Base-by-base conservation (phyloP, 2,888 invertebrate genomes). In the Matsumyia berberina region DNA sequence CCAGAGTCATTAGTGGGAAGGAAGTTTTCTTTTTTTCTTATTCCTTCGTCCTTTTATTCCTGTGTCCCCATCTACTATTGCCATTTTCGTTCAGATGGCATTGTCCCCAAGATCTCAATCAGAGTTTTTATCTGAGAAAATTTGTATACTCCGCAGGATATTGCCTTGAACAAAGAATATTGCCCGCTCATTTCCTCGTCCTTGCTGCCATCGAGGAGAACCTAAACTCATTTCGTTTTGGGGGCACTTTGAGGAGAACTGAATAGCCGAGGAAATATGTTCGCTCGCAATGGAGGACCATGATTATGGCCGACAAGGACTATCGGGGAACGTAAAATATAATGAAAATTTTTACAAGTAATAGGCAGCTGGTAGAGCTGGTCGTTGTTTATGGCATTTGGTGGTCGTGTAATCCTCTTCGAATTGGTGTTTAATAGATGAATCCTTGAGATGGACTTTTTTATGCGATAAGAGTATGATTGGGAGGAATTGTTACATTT, bases 81-180 rank as follows among this genome's bases (percentile, higher is more conserved):
- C 12, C 15, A 11, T 39, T 46, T 39, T 60, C 49, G 2, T 44
- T 44, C 51, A 46, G 35, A 55, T 67, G 62, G 29, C 37, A 67
- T 62, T 76, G 70, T 55, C 69, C 44, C 46, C 42, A 60, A 74
- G 80, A 85, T 85, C 64, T 58, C 46, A 74, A 85, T 85, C 74
- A 69, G 57, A 35, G 58, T 39, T 74, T 64, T 80, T 85, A 80
- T 85, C 79, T 58, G 33, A 39, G 17, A 70, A 79, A 76, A 80
- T 85, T 85, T 85, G 85, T 78, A 73, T 76, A 64, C 80, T 74
- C 58, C 58, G 29, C 80, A 80, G 85, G 80, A 80, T 80, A 85
- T 80, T 76, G 80, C 76, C 66, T 70, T 42, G 39, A 80, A 76
- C 76, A 76, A 85, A 64, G 74, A 69, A 80, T 80, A 74, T 76